These are phyloP conservation scores for Anoura caudifer DNA, from an alignment of 2,113 vertebrate genomes.

Conservation along the genomic window DNA sequence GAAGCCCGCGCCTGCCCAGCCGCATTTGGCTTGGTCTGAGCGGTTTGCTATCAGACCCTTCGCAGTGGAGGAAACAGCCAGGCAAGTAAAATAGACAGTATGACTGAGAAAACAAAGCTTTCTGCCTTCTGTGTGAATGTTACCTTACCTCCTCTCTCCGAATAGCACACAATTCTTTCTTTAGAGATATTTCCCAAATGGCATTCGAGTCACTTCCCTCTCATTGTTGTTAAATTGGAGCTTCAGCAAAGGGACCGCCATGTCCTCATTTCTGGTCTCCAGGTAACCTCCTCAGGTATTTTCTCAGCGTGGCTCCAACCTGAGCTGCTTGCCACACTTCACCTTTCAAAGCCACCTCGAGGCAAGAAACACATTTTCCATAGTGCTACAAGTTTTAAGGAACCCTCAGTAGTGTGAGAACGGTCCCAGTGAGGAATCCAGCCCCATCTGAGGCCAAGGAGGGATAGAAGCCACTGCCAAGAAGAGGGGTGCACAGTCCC, in stretches of 20 bases:
- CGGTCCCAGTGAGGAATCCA: not conserved
- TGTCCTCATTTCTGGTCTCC: not conserved
- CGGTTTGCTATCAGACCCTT: slow-evolving; percentile 1
- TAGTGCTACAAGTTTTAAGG: not conserved
- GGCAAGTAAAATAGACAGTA: not conserved
- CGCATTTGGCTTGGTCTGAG: not conserved
- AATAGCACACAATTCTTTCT: not conserved
- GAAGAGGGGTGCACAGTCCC: not conserved
- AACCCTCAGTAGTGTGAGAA: too few relatives aligned
- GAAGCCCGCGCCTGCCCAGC: not conserved
- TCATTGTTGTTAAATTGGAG: not conserved
- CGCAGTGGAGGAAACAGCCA: not conserved
- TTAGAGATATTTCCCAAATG: not conserved
- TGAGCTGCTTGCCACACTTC: not conserved
- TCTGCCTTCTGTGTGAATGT: not conserved
- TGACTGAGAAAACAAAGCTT: not conserved
- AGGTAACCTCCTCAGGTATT: not conserved
- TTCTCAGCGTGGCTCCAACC: not conserved
- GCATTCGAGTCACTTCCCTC: not conserved
- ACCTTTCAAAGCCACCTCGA: not conserved
- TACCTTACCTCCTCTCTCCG: not conserved
- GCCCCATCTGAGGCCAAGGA: accelerated
- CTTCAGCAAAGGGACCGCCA: not conserved
- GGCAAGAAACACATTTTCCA: not conserved
- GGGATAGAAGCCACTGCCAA: too few relatives aligned